These are phyloP conservation scores for Chironomus riparius DNA, from an alignment of 2,888 invertebrate species.

Conservation along the genomic window DNA sequence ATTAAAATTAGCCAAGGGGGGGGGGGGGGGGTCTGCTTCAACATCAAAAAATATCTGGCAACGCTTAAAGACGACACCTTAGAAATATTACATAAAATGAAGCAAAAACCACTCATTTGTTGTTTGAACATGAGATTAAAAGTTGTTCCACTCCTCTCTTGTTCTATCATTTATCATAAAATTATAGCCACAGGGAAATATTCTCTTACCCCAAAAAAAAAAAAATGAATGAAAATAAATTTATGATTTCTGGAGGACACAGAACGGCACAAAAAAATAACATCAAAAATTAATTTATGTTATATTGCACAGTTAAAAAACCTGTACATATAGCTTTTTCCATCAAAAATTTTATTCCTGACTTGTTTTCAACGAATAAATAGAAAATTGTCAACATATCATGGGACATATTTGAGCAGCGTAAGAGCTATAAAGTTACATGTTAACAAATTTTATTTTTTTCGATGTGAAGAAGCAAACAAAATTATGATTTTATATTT, in stretches of 20 bases:
- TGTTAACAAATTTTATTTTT: not conserved
- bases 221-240: not conserved
- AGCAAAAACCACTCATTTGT: too few species aligned
- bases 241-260: not conserved
- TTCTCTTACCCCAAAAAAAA: not conserved
- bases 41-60: too few species aligned
- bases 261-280: not conserved
- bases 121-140: slow-evolving; percentile 16
- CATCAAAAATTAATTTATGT: slow-evolving; percentile 22
- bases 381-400: not conserved
- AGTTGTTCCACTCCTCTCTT: not conserved
- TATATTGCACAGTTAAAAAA: not conserved
- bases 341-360: too few species aligned
- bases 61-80: too few species aligned
- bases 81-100: too few species aligned
- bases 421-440: not conserved
- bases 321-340: too few species aligned
- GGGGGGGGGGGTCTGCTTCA: too few species aligned
- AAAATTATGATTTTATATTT: too few species aligned
- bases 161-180: slow-evolving; percentile 17
- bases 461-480: not conserved
- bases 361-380: not conserved
- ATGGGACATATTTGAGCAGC: not conserved
- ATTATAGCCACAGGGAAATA: not conserved
- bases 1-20: too few species aligned